Evolutionary conservation across 2,888 invertebrate species (phyloP), one percentile per base, ranked within the genome.

Genomic region (Hetaerina titia): DNA sequence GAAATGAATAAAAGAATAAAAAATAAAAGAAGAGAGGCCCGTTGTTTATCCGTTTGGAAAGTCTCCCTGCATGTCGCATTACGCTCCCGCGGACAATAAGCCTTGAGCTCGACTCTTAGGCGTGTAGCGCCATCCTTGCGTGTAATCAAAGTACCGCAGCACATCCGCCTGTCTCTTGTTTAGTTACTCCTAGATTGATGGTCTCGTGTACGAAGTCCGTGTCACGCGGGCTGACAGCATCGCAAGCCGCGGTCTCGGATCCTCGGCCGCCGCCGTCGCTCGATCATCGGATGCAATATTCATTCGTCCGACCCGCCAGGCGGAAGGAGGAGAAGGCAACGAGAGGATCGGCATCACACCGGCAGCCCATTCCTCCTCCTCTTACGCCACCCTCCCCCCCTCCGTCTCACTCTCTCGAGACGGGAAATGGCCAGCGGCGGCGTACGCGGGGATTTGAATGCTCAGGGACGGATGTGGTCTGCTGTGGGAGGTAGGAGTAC

Each of bases 221-320:
- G 92, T 92, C 92, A 92, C 69, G 74, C 92, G 92, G 69, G 69
- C 45, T 92, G 92, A 92, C 92, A 92, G 92, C 92, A 11, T 92
- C 45, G 92, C 69, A 92, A 56, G 92, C 92, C 81, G 81, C 81
- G 81, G 81, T 81, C 81, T 81, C 31, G 22, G 22, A 45, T 64
- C 22, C 90, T 64, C 22, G 64, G 45, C 64, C 22, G 60, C 90
- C 56, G 74, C 92, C 89, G 69, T n/a, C 89, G 19, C 58, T 92
- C 92, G 74, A 56, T 92, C 92, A 92, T 92, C 69, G 74, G 92
- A 92, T 92, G 92, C 69, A 92, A 92, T 92, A 92, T 92, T 69
- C 92, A 92, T 69, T 31, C 92, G 64, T 56, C 9, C 81, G 81
- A 81, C 31, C 81, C 81, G 81, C 56, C 56, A 9, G 90, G 92